These are phyloP conservation scores for Phaedon cochleariae DNA, from an alignment of 2,888 invertebrate species.

Conservation along the genomic window DNA sequence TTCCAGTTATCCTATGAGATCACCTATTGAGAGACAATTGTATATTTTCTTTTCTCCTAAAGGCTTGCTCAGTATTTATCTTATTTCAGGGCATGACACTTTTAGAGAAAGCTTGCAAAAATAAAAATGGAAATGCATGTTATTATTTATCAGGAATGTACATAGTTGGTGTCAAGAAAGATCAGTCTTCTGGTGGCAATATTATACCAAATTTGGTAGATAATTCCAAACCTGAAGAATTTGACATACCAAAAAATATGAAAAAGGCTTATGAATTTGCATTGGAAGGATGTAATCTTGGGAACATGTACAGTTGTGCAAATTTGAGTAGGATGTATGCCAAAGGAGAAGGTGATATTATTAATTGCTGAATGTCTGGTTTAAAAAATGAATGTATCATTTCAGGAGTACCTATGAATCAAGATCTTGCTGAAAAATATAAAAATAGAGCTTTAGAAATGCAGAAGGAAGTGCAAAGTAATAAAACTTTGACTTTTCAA, in stretches of 20 bases:
- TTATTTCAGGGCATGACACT: conserved; percentile 61
- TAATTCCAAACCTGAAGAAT: conserved; percentile 38
- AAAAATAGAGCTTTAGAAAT: conserved; percentile 76
- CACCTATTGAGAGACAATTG: too few relatives aligned
- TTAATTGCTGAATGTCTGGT: background rate
- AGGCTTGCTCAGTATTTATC: conserved; percentile 5
- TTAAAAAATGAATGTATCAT: conserved; percentile 13
- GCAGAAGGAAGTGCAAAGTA: conserved; percentile 70
- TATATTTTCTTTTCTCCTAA: too few relatives aligned
- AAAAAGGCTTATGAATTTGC: conserved; percentile 82
- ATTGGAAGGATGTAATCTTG: conserved; percentile 81
- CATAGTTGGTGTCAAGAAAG: conserved; percentile 74
- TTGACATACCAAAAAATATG: conserved; percentile 70
- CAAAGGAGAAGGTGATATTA: conserved; percentile 77
- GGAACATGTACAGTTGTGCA: conserved; percentile 87
- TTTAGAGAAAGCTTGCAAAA: conserved; percentile 65
- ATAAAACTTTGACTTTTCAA: conserved; percentile 62
- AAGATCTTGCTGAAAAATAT: conserved; percentile 75
- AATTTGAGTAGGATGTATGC: conserved; percentile 89
- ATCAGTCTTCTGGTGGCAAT: conserved; percentile 27
- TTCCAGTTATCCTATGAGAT: conserved; percentile 1
- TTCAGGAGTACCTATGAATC: conserved; percentile 71
- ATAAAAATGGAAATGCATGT: conserved; percentile 66
- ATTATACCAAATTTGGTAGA: conserved; percentile 5
- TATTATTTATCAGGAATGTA: conserved; percentile 84